Evolutionary conservation across 2,113 vertebrate genomes (phyloP), one percentile per base, ranked within the genome.

Genomic region (Ageneiosus marmoratus): DNA sequence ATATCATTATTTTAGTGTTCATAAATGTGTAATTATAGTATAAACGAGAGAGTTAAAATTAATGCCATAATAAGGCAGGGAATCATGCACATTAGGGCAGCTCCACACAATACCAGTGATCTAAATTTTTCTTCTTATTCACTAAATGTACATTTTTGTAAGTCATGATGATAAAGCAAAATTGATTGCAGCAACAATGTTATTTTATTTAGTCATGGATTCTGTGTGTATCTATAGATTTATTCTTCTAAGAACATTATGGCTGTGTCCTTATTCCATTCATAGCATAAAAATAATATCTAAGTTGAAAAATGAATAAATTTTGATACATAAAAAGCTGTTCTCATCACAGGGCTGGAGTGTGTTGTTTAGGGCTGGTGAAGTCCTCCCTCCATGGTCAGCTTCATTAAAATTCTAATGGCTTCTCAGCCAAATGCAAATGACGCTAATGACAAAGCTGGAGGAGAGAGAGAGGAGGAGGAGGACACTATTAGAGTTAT

Each of bases 321-420:
- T 62, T 44, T n/a, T 74, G 56, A 9, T 16, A 69, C 60, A 58
- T 58, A 63, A 29, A 70, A 77, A 82, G 78, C 77, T 77, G 85
- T 74, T 72, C 63, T 86, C 74, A 63, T 83, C 75, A 81, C 34
- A 46, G 78, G 73, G 85, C 88, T 88, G 88, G 77, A 81, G 87
- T 87, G 78, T 75, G 82, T 79, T 74, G 76, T 84, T 84, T 84
- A 83, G 83, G 90, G 88, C 88, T 90, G 88, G 86, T 50, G 89
- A 89, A 92, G 91, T 87, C 88, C 89, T 91, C 88, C 91, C 89
- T 91, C 89, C 89, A 90, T 89, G 92, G 93, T 93, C 90, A 92
- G 92, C 89, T 91, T 94, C 93, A 94, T 94, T 95, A 93, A 92
- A 94, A 94, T 94, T 93, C 91, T 92, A 94, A 94, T 93, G 91